Evolutionary conservation across 1,140 invertebrate genomes (phyloP), one percentile per base, ranked within the genome.

Genomic region (Scaptomyza graminum): DNA sequence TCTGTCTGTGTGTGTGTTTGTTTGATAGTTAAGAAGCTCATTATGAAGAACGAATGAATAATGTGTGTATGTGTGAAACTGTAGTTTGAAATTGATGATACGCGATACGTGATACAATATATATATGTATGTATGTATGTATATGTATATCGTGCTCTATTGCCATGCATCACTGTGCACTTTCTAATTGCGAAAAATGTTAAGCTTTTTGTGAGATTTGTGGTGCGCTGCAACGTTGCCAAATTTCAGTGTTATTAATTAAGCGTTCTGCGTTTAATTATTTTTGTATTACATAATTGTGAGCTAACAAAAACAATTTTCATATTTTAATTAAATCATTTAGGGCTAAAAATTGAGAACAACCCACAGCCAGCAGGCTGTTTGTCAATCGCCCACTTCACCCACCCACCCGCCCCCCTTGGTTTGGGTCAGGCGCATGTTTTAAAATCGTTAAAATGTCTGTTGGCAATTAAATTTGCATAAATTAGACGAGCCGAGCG

Each of bases 401-500:
- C 12, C 37, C 3, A 16, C 16, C 3, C 16, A 31, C 8, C 28
- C 15, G 13, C 41, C 49, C 16, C 25, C 37, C 1, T 37, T 39
- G n/a, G 18, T 16, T 43, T 28, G 1, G 39, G 22, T 54, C 37
- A 57, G n/a, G 13, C 55, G 55, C 60, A 67, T 68, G 62, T 68
- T 68, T 76, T 50, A 61, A 73, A 63, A 76, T 81, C 62, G 76
- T 81, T 80, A 70, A 76, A 80, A 76, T 74, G 76, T 73, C 76
- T 76, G 76, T 64, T 54, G 57, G 62, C 81, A 84, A 84, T 85
- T 77, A 85, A 85, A 81, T 84, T 84, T 80, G 77, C 81, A 85
- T 84, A 85, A 85, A 85, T 84, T 77, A 77, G 65, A 85, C 49
- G 76, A 56, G 59, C 25, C 12, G 57, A 73, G 44, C 67, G 72